Percentiles rank a stretch among this genome's conserved stretches.
Conservation (phyloP, 2,888 invertebrate species). For the Synanthedon vespiformis region DNA sequence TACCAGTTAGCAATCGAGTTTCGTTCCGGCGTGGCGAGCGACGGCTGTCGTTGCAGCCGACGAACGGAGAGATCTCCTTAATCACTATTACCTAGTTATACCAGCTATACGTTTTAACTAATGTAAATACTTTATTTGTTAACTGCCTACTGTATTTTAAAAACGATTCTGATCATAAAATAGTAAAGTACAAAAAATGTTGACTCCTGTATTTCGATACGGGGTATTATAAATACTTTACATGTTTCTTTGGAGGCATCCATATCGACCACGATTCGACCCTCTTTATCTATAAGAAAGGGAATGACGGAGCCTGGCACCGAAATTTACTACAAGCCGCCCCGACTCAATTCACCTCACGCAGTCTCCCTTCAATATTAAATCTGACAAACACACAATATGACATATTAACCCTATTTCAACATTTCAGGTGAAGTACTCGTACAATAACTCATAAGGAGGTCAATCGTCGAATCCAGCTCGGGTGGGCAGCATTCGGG, state of each 20-base stretch:
- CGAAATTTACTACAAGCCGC: conserved; percentile 29
- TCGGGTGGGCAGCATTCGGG: no score
- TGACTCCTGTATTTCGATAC: no score
- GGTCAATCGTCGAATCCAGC: no score
- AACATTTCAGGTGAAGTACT: not conserved
- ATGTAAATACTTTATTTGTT: no score
- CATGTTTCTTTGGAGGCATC: conserved; percentile 1
- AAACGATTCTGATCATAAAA: no score
- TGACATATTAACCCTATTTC: conserved; percentile 22
- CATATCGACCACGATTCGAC: conserved; percentile 34
- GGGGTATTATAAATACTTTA: no score
- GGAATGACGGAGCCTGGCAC: conserved; percentile 58
- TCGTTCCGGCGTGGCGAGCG: conserved; percentile 41
- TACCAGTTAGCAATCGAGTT: conserved; percentile 36
- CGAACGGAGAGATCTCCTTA: conserved; percentile 11
- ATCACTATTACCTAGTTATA: not conserved
- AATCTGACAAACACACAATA: conserved; percentile 30
- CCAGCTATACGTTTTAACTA: no score
- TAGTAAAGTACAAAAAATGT: no score
- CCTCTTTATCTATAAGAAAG: conserved; percentile 19
- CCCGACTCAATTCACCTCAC: conserved; percentile 35
- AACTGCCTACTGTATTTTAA: no score
- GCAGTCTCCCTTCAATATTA: conserved; percentile 32
- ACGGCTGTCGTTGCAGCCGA: conserved; percentile 15
- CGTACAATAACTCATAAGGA: no score